These are phyloP conservation scores for Argyrosomus japonicus DNA, from an alignment of 2,113 vertebrate species.

Conservation along the genomic window DNA sequence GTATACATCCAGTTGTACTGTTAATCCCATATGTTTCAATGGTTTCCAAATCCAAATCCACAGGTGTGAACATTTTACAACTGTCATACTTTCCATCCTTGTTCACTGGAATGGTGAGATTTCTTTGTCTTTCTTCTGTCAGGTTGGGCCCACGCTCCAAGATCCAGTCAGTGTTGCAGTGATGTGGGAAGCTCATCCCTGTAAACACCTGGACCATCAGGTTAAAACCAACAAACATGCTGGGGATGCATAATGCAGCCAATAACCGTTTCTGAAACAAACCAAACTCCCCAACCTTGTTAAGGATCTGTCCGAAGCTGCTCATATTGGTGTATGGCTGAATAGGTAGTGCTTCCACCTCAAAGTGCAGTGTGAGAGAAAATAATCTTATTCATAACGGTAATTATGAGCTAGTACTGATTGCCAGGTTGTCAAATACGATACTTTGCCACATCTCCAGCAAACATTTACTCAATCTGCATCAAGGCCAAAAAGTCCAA, in stretches of 20 bases:
- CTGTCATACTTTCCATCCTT: not conserved
- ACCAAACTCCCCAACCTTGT: constrained; percentile 86
- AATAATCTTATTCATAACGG: too few relatives aligned
- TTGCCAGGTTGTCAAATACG: too few relatives aligned
- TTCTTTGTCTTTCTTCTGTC: constrained; percentile 77
- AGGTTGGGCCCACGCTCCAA: constrained; percentile 78
- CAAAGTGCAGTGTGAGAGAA: not conserved
- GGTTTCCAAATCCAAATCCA: not conserved
- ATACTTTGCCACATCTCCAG: too few relatives aligned
- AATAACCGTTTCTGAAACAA: constrained; percentile 87
- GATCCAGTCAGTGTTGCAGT: constrained; percentile 90
- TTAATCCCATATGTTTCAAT: not conserved
- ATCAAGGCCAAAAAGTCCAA: too few relatives aligned
- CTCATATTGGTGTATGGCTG: constrained; percentile 69
- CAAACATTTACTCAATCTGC: too few relatives aligned
- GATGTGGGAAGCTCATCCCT: constrained; percentile 75
- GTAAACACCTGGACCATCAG: constrained; percentile 88
- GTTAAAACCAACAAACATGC: constrained; percentile 80
- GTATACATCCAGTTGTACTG: not conserved
- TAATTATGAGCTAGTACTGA: too few relatives aligned
- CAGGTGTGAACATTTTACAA: not conserved
- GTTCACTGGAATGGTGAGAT: constrained; percentile 84
- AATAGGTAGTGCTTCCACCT: not conserved
- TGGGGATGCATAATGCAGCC: constrained; percentile 77
- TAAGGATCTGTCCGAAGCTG: constrained; percentile 81